Evolutionary conservation across 2,113 vertebrate species (phyloP).

Genomic region (Peromyscus californicus): DNA sequence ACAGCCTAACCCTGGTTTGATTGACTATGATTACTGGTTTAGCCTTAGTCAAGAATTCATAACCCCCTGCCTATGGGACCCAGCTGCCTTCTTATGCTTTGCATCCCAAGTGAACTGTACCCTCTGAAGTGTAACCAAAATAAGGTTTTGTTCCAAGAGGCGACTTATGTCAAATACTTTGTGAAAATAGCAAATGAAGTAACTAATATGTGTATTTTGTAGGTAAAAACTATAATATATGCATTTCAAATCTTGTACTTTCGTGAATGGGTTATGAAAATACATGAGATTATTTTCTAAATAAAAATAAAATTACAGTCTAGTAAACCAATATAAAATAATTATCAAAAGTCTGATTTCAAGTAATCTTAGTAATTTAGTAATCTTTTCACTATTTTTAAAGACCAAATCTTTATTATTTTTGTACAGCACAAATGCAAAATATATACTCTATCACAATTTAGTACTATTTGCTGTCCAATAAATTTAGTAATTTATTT

Average conservation of each 20-base stretch:
- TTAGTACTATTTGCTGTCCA: background rate
- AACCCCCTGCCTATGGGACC: accelerated
- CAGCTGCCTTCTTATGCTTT: background rate
- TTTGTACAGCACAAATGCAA: background rate
- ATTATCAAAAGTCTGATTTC: conserved; percentile 28
- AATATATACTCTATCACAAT: background rate
- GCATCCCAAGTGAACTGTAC: background rate
- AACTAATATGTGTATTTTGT: background rate
- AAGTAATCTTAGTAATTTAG: background rate
- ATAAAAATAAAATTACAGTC: background rate
- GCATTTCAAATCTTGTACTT: conserved; percentile 44
- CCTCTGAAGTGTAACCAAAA: accelerated
- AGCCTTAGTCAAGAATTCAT: background rate
- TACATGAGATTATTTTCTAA: background rate
- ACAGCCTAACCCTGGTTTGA: background rate
- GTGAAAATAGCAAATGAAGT: background rate
- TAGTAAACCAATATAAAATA: conserved; percentile 10
- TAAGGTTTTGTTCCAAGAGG: background rate
- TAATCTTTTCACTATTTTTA: background rate
- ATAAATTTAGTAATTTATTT: conserved; percentile 11
- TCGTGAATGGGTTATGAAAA: background rate
- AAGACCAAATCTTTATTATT: background rate
- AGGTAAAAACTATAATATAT: background rate
- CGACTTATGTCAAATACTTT: background rate
- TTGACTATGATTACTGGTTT: background rate